A percentile compares a stretch with the other conserved stretches of the same genome.
These are phyloP conservation scores for Hypanus sabinus DNA, from an alignment of 2,113 vertebrate genomes.

Conservation along the genomic window DNA sequence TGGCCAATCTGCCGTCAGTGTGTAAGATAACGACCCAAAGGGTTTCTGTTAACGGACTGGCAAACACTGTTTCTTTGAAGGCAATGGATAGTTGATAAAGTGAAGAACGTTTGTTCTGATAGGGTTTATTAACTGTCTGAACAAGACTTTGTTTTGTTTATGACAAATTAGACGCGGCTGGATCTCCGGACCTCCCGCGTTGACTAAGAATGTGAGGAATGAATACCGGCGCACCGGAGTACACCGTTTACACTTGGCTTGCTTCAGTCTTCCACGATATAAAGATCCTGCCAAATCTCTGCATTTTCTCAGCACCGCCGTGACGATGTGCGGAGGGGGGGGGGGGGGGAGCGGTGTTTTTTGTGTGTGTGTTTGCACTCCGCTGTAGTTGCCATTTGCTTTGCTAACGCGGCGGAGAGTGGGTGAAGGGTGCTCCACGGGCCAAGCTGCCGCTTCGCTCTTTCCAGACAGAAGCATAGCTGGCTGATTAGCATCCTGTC, in stretches of 20 bases:
- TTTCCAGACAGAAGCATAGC: not conserved
- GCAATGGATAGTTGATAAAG: not conserved
- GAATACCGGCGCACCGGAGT: not conserved
- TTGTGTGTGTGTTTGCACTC: not conserved
- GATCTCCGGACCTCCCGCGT: not conserved
- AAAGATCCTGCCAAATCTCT: not conserved
- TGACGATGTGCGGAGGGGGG: too few relatives aligned
- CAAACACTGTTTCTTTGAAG: not conserved
- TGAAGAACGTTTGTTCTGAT: not conserved
- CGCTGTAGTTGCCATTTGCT: not conserved
- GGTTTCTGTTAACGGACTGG: too few relatives aligned
- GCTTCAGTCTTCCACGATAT: not conserved
- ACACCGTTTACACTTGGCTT: too few relatives aligned
- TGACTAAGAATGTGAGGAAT: not conserved
- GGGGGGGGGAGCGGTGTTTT: too few relatives aligned
- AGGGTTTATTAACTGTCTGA: not conserved
- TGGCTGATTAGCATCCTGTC: not conserved
- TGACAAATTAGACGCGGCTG: not conserved
- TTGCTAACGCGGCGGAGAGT: not conserved
- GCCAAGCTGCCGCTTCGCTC: not conserved
- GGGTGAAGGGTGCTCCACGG: not conserved
- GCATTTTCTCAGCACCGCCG: not conserved
- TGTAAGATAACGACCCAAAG: not conserved
- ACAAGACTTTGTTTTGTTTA: not conserved
- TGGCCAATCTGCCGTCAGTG: not conserved